A percentile compares a stretch with the other conserved stretches of the same genome.
Conservation (phyloP, 2,113 vertebrate species). For the Motacilla tschutschensis region DNA sequence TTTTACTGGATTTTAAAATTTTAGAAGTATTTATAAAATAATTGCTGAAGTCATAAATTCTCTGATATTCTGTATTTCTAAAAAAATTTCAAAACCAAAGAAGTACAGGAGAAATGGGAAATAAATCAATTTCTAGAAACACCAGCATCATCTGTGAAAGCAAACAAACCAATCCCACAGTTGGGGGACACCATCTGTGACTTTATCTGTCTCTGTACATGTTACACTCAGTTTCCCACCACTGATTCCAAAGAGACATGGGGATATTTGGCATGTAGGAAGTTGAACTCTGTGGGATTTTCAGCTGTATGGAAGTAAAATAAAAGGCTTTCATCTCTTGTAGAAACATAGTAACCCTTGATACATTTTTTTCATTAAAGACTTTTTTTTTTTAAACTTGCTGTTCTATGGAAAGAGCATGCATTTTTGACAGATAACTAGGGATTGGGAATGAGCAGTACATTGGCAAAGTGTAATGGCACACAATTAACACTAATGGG, state of each 20-base stretch:
- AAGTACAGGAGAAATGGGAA: not conserved
- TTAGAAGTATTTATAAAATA: constrained; percentile 30
- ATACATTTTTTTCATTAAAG: not conserved
- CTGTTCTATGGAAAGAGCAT: not conserved
- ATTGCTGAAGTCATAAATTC: not conserved
- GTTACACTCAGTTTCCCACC: not conserved
- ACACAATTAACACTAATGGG: not conserved
- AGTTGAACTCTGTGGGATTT: not conserved
- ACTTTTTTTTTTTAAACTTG: not conserved
- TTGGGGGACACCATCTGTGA: not conserved
- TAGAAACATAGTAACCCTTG: not conserved
- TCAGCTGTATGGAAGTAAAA: not conserved
- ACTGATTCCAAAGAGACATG: not conserved
- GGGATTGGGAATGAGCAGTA: not conserved
- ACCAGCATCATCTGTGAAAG: not conserved
- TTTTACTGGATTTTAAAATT: constrained; percentile 44
- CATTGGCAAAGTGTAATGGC: not conserved
- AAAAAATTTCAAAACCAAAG: not conserved
- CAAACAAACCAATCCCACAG: not conserved
- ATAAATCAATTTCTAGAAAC: not conserved
- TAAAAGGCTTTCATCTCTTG: not conserved
- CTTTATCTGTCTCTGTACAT: not conserved
- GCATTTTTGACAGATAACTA: not conserved
- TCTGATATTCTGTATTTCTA: not conserved
- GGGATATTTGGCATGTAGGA: not conserved